A percentile compares a stretch with the other conserved stretches of the same genome.
Conservation (phyloP, 2,888 invertebrate species). For the Phragmatobia fuliginosa region DNA sequence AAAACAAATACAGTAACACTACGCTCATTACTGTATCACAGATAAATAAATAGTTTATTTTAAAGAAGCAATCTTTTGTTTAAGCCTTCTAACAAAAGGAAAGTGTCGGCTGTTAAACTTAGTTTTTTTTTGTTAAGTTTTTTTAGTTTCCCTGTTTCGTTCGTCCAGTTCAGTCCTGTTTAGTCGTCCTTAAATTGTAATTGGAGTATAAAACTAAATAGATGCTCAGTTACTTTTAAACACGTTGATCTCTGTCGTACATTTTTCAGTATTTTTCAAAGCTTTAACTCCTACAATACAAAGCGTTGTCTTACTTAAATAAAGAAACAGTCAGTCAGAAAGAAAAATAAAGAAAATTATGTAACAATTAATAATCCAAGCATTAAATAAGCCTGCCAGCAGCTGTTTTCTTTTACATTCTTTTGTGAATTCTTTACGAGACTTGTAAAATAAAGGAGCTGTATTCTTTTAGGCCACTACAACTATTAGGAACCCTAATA, state of each 20-base stretch:
- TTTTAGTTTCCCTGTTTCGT: not conserved
- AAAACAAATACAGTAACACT: too few relatives aligned
- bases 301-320: not conserved
- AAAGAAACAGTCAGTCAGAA: not conserved
- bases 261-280: not conserved
- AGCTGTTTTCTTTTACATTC: slow-evolving; percentile 20
- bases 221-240: not conserved
- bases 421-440: slow-evolving; percentile 41
- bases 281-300: not conserved
- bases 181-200: not conserved
- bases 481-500: slow-evolving; percentile 43
- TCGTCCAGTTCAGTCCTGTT: too few relatives aligned
- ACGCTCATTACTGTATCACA: too few relatives aligned
- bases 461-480: slow-evolving; percentile 37
- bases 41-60: not conserved
- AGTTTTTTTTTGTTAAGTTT: not conserved
- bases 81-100: not conserved
- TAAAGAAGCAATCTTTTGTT: not conserved
- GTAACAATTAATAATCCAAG: slow-evolving; percentile 20
- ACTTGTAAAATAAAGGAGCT: slow-evolving; percentile 33
- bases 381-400: slow-evolving; percentile 15
- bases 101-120: not conserved
- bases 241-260: not conserved
- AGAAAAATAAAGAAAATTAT: slow-evolving; percentile 7
- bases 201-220: not conserved